Conservation (phyloP, 2,113 vertebrate species). For the Notarius lentiginosus region DNA sequence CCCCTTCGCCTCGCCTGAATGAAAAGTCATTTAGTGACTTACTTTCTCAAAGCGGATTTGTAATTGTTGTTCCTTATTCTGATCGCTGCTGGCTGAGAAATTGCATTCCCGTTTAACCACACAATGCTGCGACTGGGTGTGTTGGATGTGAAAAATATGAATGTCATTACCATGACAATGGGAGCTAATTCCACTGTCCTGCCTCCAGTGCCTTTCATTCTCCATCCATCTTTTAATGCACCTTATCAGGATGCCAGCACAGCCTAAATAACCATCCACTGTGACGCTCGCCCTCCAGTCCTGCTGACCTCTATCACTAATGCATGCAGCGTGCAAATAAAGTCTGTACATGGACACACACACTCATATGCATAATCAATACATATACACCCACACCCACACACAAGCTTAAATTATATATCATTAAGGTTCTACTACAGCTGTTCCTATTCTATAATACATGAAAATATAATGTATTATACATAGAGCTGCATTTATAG, state of each 20-base stretch:
- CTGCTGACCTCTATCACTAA: background rate
- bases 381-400: constrained; percentile 13
- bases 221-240: constrained; percentile 67
- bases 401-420: background rate
- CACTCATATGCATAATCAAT: background rate
- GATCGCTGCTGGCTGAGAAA: constrained; percentile 70
- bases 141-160: constrained; percentile 75
- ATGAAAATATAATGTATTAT: background rate
- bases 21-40: constrained; percentile 78
- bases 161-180: constrained; percentile 81
- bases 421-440: background rate
- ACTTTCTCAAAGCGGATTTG: constrained; percentile 71
- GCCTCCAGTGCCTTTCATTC: constrained; percentile 59
- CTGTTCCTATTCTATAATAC: background rate
- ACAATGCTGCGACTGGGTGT: constrained; percentile 74
- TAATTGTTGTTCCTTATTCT: constrained; percentile 65
- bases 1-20: constrained; percentile 72
- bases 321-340: constrained; percentile 13
- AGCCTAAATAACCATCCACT: constrained; percentile 60
- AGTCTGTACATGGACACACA: background rate
- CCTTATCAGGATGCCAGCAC: constrained; percentile 75
- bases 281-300: constrained; percentile 29
- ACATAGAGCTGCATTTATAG: no score
- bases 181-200: constrained; percentile 77
- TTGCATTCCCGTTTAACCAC: constrained; percentile 77